phyloP scores from a whole-genome alignment of 2,113 vertebrate genomes.

The Hypomesus transpacificus region DNA sequence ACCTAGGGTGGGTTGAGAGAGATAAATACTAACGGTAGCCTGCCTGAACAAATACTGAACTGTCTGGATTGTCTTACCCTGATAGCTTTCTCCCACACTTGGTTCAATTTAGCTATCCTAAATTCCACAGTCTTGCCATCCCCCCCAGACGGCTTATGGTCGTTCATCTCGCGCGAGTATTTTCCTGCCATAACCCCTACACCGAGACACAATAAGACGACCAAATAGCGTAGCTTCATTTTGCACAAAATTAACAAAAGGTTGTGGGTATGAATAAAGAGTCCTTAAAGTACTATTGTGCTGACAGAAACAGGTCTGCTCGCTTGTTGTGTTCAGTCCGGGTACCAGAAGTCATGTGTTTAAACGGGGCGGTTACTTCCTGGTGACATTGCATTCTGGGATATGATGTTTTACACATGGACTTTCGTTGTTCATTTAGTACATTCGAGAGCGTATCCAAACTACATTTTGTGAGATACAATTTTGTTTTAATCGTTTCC shows the following conservation, averaged over 20 bases:
- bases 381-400: constrained; percentile 38
- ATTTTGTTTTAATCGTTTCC: constrained; percentile 16
- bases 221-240: constrained; percentile 48
- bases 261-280: not conserved
- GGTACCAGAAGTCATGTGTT: constrained; percentile 47
- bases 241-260: not conserved
- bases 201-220: constrained; percentile 44
- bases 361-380: constrained; percentile 21
- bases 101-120: constrained; percentile 85
- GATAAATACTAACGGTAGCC: too few relatives aligned
- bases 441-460: fast-evolving
- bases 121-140: constrained; percentile 74
- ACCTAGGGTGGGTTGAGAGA: too few relatives aligned
- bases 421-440: fast-evolving
- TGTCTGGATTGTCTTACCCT: constrained; percentile 70
- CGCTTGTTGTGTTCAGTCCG: not conserved
- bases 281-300: not conserved
- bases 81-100: constrained; percentile 91
- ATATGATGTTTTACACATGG: constrained; percentile 38
- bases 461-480: constrained; percentile 49
- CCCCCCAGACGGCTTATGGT: constrained; percentile 54
- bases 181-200: constrained; percentile 70
- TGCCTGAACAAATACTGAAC: too few relatives aligned
- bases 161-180: constrained; percentile 84
- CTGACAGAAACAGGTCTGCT: not conserved